A percentile compares a stretch with the other conserved stretches of the same genome.
Evolutionary conservation across 2,113 vertebrate genomes (phyloP).

Genomic region (Polyodon spathula): DNA sequence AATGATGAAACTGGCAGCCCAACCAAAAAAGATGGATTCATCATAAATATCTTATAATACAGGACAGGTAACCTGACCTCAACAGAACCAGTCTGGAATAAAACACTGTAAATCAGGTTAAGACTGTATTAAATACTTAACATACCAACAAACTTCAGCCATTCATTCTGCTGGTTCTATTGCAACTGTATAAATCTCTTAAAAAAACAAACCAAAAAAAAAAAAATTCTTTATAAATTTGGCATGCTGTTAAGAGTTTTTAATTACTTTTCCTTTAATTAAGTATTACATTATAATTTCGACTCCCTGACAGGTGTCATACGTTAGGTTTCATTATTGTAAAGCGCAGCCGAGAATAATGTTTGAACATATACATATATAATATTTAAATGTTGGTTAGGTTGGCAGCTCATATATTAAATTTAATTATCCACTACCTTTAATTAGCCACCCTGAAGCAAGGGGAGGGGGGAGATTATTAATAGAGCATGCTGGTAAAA

Average conservation of each 20-base stretch:
- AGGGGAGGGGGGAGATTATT: constrained; percentile 9
- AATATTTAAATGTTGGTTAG: constrained; percentile 6
- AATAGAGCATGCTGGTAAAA: background rate
- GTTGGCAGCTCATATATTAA: constrained; percentile 14
- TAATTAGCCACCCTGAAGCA: constrained; percentile 19
- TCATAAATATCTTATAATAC: too few relatives aligned
- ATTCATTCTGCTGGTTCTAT: background rate
- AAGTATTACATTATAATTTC: constrained; percentile 28
- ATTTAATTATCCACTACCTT: constrained; percentile 17
- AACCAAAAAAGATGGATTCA: too few relatives aligned
- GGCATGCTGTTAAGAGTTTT: constrained; percentile 1
- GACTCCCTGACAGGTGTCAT: constrained; percentile 21
- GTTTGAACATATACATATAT: too few relatives aligned
- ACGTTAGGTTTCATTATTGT: constrained; percentile 10
- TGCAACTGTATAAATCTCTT: too few relatives aligned
- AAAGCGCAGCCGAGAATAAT: constrained; percentile 14
- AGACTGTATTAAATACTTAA: background rate
- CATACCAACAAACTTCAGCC: background rate
- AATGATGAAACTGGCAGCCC: too few relatives aligned
- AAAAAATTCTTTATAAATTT: constrained; percentile 15
- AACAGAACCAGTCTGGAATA: too few relatives aligned
- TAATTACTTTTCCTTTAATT: constrained; percentile 22
- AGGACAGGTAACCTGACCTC: too few relatives aligned
- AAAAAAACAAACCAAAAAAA: too few relatives aligned
- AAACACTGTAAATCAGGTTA: background rate